Conservation (phyloP, 2,113 vertebrate genomes). For the Rhinopomastus cyanomelas region DNA sequence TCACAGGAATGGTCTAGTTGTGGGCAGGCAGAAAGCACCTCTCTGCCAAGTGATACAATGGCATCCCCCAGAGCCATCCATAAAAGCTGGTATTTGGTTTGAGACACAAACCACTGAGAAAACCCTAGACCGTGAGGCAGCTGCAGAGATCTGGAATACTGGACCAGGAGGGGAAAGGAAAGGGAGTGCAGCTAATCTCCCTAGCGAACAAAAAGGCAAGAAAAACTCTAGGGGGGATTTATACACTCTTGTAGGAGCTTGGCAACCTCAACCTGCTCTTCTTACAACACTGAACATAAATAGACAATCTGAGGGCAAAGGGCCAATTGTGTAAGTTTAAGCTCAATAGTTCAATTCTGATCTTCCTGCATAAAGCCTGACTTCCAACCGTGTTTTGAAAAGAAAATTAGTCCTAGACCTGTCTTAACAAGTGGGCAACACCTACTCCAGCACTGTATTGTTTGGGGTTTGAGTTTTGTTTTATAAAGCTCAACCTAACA, state of each 20-base stretch:
- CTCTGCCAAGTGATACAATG: neutral
- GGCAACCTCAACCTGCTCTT: neutral
- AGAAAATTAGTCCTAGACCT: conserved; percentile 21
- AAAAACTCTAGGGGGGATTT: neutral
- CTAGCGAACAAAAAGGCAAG: neutral
- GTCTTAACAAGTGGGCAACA: conserved; percentile 54
- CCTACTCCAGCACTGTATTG: neutral
- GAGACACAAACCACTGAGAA: neutral
- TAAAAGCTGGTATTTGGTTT: neutral
- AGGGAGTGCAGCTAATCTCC: neutral
- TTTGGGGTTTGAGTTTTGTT: neutral
- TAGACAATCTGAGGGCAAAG: neutral
- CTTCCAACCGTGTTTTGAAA: neutral
- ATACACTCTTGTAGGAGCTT: neutral
- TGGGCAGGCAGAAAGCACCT: neutral
- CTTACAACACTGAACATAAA: accelerated
- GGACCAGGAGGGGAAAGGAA: neutral
- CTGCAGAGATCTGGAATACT: neutral
- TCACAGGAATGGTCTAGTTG: neutral
- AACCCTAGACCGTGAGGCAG: neutral
- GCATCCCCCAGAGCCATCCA: neutral
- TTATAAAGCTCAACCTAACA: conserved; percentile 10
- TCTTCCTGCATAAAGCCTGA: conserved; percentile 13
- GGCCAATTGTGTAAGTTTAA: neutral
- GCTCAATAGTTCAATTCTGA: neutral